Base-by-base conservation (phyloP, 1,140 invertebrate species). In the Orius insidiosus region DNA sequence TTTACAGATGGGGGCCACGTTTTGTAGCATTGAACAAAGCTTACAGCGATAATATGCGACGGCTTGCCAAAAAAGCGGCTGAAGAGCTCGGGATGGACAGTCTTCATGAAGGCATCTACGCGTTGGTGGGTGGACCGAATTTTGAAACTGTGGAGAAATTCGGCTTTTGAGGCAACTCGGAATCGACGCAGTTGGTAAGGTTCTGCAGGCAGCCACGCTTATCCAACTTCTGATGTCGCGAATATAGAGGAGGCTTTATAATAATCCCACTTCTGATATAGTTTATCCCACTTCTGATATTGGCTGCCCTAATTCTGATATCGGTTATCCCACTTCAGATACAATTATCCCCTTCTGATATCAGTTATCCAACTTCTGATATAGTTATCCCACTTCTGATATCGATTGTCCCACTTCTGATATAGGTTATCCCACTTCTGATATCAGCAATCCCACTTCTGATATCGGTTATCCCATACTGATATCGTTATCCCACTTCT, bases 111-210 rank as follows among this genome's bases (percentile, higher is more conserved):
- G 92, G 92, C 0, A 85, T 96, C 5, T 96, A 96, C 60, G 80
- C 81, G 1, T 90, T 89, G 63, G 64, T 95, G 1, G 87, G 86
- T 3, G 92, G 92, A 3, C 93, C 92, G 0, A 85, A 78, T 60
- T 97, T 85, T 63, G 92, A 96, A 64, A 96, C 90, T 0, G 81
- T 93, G 85, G 89, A 5, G 92, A 97, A 62, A 63, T 92, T 24
- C 76, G 71, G 49, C 78, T 88, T 63, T 65, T 96, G n/a, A 72
- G 76, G 50, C 74, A 79, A 62, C 62, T 90, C 24, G 90, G 90
- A 18, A 80, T 85, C 10, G 89, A 96, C 63, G 85, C 86, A 15
- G 85, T 92, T 31, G 90, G 79, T 82, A 54, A 62, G 70, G 61
- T 45, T 13, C 35, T 37, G 18, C 39, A 41, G 2, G 18, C 7